These are phyloP conservation scores for Alca torda DNA, from an alignment of 2,797 vertebrate species.

Conservation along the genomic window DNA sequence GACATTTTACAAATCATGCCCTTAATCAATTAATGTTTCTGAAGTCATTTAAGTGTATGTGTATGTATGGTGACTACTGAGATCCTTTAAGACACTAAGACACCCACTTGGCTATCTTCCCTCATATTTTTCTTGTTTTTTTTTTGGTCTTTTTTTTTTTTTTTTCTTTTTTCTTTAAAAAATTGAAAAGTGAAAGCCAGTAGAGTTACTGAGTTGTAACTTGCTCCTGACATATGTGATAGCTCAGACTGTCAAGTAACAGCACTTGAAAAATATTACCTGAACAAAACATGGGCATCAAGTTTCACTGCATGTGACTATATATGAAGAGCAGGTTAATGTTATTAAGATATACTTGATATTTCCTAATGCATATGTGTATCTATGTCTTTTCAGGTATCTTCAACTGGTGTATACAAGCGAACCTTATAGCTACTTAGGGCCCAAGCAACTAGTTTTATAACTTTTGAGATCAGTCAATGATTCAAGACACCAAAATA, in stretches of 20 bases:
- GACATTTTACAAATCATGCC: not conserved
- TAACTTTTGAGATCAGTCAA: not conserved
- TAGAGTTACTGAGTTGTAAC: not conserved
- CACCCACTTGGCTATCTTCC: not conserved
- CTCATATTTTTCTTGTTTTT: not conserved
- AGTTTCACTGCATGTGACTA: not conserved
- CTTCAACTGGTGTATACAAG: not conserved
- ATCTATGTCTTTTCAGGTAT: not conserved
- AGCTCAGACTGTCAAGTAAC: not conserved
- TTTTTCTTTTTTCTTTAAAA: not conserved
- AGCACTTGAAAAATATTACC: not conserved
- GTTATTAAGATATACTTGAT: not conserved
- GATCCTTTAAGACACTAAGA: not conserved
- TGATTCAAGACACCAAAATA: not conserved
- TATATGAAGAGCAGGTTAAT: not conserved
- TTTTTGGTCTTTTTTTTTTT: not conserved
- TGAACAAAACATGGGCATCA: not conserved
- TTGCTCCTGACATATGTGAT: not conserved
- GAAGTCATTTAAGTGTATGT: fast-evolving
- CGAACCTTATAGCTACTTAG: not conserved
- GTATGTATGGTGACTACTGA: not conserved
- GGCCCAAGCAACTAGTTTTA: not conserved
- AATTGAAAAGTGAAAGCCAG: not conserved
- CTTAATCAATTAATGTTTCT: not conserved
- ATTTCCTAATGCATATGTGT: not conserved